Evolutionary conservation across 2,113 vertebrate species (phyloP).

Genomic region (Pteropus alecto): DNA sequence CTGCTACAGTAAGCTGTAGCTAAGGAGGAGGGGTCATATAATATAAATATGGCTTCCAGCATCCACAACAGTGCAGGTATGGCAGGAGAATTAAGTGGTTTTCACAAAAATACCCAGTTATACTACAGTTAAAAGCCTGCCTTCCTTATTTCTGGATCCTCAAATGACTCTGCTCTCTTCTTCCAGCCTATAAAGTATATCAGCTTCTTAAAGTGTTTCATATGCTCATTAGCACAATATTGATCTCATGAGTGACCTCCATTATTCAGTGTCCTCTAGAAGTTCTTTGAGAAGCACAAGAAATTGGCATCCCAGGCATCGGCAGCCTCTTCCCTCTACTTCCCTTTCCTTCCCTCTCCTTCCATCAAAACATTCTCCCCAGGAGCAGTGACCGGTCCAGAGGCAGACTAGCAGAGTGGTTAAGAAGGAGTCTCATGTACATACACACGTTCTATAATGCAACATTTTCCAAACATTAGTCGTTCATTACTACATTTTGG

Average conservation of each 20-base stretch:
- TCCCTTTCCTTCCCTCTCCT: background rate
- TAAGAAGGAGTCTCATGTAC: background rate
- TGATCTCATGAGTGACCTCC: constrained; percentile 64
- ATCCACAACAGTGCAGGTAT: background rate
- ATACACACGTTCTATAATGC: background rate
- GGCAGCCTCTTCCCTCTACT: background rate
- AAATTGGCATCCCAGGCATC: constrained; percentile 34
- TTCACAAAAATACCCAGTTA: background rate
- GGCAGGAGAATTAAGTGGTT: background rate
- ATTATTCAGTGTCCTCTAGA: constrained; percentile 64
- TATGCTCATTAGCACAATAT: constrained; percentile 70
- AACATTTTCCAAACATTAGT: background rate
- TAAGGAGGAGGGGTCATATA: background rate
- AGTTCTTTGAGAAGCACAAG: constrained; percentile 62
- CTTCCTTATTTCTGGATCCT: constrained; percentile 1
- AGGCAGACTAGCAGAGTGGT: background rate
- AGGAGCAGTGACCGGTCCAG: background rate
- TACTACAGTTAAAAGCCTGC: background rate
- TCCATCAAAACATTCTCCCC: constrained; percentile 12
- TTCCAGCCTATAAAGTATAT: constrained; percentile 22
- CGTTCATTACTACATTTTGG: background rate
- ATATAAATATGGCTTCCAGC: background rate
- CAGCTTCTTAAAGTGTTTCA: constrained; percentile 36
- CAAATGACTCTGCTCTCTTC: constrained; percentile 61
- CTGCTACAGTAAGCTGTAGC: background rate